A percentile compares a stretch with the other conserved stretches of the same genome.
These are phyloP conservation scores for Aethes cnicana DNA, from an alignment of 2,888 invertebrate species.

Conservation along the genomic window DNA sequence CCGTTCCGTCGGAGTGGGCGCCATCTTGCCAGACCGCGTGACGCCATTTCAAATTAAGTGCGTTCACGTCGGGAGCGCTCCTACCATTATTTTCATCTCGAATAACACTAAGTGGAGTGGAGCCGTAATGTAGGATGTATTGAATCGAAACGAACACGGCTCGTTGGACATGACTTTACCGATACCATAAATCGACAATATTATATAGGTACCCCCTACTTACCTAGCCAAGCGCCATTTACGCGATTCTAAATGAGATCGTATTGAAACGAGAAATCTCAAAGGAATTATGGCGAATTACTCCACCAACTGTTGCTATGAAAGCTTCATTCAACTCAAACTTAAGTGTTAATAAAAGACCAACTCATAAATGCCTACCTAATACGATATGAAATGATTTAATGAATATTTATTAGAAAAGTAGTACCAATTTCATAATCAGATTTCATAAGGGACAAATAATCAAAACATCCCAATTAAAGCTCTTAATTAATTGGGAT, in stretches of 20 bases:
- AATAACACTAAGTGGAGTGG: conserved; percentile 33
- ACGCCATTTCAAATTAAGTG: conserved; percentile 74
- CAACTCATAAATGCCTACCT: too few relatives aligned
- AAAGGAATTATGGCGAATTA: not conserved
- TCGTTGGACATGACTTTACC: conserved; percentile 19
- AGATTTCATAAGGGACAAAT: conserved; percentile 18
- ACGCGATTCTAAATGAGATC: not conserved
- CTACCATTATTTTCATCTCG: conserved; percentile 35
- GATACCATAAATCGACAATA: conserved; percentile 16
- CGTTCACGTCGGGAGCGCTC: conserved; percentile 49
- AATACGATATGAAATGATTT: too few relatives aligned
- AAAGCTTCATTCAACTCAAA: conserved; percentile 5
- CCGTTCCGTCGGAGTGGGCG: conserved; percentile 46
- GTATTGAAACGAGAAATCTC: not conserved
- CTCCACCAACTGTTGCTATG: not conserved
- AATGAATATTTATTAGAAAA: too few relatives aligned
- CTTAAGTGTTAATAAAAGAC: too few relatives aligned
- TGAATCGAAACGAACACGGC: conserved; percentile 24
- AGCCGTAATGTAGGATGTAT: conserved; percentile 30
- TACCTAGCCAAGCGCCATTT: too few relatives aligned
- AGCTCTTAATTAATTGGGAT: conserved; percentile 20
- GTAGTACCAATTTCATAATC: too few relatives aligned
- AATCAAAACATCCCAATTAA: conserved; percentile 17
- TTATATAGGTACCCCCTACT: conserved; percentile 2
- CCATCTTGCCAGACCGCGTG: conserved; percentile 80